phyloP scores from a whole-genome alignment of 2,888 invertebrate species.

The Laspeyria flexula region DNA sequence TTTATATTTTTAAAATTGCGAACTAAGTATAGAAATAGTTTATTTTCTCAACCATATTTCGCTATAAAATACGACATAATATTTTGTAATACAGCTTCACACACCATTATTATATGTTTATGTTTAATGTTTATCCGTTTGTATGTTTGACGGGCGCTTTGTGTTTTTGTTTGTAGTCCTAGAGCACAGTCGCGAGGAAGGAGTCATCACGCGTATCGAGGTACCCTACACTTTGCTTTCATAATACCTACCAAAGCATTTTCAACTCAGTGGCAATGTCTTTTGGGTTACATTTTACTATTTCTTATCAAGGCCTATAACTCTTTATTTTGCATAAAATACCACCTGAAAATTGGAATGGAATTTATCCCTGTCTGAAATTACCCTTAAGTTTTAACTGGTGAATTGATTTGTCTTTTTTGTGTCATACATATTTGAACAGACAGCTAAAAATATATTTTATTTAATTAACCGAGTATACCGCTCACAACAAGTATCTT shows the following conservation, averaged over 20 bases:
- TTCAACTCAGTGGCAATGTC: slow-evolving; percentile 4
- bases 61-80: slow-evolving; percentile 4
- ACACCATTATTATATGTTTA: slow-evolving; percentile 64
- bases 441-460: too few relatives aligned
- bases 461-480: too few relatives aligned
- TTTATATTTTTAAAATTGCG: background rate
- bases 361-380: too few relatives aligned
- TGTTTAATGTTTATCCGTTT: slow-evolving; percentile 68
- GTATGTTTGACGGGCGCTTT: slow-evolving; percentile 84
- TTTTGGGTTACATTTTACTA: background rate
- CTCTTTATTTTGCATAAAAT: too few relatives aligned
- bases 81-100: slow-evolving; percentile 51
- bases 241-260: slow-evolving; percentile 45
- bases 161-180: slow-evolving; percentile 85
- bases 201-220: slow-evolving; percentile 86
- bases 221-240: slow-evolving; percentile 82
- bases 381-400: too few relatives aligned
- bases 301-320: background rate
- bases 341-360: too few relatives aligned
- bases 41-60: slow-evolving; percentile 14
- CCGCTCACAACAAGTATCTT: too few relatives aligned
- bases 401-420: too few relatives aligned
- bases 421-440: too few relatives aligned
- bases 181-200: slow-evolving; percentile 86
- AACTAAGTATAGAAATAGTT: slow-evolving; percentile 11